A percentile compares a stretch with the other conserved stretches of the same genome.
Conservation (phyloP, 2,888 invertebrate species). For the Julus scanicus region DNA sequence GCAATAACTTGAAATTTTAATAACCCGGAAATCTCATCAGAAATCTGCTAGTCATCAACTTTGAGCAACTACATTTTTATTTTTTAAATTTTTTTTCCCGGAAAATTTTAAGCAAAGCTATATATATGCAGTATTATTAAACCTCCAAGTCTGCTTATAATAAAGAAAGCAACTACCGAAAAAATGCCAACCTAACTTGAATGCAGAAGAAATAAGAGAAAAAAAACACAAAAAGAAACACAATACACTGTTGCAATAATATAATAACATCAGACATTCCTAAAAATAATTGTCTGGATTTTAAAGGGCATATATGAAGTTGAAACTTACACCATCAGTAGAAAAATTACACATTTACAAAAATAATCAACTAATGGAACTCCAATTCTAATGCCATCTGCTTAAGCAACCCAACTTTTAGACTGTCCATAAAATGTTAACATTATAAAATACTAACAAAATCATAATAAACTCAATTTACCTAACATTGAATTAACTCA, state of each 20-base stretch:
- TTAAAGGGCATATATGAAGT: too few relatives aligned
- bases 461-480: too few relatives aligned
- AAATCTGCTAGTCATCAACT: constrained; percentile 27
- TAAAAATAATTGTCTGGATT: too few relatives aligned
- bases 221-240: not conserved
- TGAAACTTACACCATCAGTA: too few relatives aligned
- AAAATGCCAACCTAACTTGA: constrained; percentile 9
- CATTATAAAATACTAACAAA: too few relatives aligned
- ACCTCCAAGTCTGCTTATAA: not conserved
- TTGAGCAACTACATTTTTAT: not conserved
- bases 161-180: constrained; percentile 25
- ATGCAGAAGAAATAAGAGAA: not conserved
- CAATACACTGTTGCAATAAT: not conserved
- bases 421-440: too few relatives aligned
- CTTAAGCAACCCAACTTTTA: too few relatives aligned
- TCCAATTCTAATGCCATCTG: too few relatives aligned
- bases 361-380: too few relatives aligned
- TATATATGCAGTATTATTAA: not conserved
- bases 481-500: too few relatives aligned
- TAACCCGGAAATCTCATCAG: not conserved
- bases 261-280: too few relatives aligned
- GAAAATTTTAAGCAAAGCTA: constrained; percentile 13
- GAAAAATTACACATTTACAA: too few relatives aligned
- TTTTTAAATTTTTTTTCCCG: not conserved
- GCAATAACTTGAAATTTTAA: not conserved